Base-by-base conservation (phyloP, 2,888 invertebrate species). In the Quadroppia sp. region DNA sequence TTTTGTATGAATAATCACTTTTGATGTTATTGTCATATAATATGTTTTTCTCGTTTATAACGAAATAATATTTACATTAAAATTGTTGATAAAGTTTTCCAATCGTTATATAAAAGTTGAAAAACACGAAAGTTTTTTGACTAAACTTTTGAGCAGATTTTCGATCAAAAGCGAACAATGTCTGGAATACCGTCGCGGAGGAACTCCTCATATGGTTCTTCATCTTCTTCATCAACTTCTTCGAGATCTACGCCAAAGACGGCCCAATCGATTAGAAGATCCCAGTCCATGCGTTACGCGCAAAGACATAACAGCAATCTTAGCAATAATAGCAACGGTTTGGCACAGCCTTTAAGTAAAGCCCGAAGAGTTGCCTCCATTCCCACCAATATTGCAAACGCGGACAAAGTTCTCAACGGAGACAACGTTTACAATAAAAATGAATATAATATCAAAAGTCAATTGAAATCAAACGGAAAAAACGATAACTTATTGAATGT, bases 281-380 rank as follows among this genome's bases (percentile, higher is more conserved):
- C 67, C 11, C 67, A 67, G 23, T 67, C 67, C n/a, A 67, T 67
- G 67, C 67, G 67, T 42, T 67, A 67, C 67, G 42, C 67, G n/a
- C 67, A 67, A 42, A 40, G 67, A 67, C 42, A 67, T 42, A 67
- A 67, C 42, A 67, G 67, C 23, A 67, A 64, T 64, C 9, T 36
- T 6, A 64, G 67, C 17, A 67, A 36, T 23, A 42, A 36, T 36
- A 64, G 64, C n/a, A 67, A 36, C n/a, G 42, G 42, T 2, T 40
- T 23, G 42, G 20, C 40, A 4, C 13, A 36, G 11, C 67, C 67
- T 20, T 36, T 67, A 4, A 67, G 23, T 23, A 67, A 42, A 67
- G 67, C 67, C 9, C 40, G 67, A 25, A 67, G 67, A 67, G 67
- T 67, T 20, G 30, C 42, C 0, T 67, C 67, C 23, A 67, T 67